Evolutionary conservation across 2,888 invertebrate species (phyloP).

Genomic region (Acanthosepion lycidas): DNA sequence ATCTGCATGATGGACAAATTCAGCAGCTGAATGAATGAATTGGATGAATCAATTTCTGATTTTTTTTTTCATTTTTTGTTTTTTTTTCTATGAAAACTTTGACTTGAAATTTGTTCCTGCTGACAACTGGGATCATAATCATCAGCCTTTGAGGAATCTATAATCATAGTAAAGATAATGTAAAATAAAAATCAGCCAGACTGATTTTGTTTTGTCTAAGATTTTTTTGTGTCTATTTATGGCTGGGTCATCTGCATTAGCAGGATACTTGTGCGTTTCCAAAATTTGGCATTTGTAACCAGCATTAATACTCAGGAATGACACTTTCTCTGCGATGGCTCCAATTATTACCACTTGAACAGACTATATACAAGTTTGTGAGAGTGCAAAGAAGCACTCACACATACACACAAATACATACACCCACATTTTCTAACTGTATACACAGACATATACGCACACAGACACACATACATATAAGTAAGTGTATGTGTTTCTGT

Average conservation of each 20-base stretch:
- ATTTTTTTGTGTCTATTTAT: background rate
- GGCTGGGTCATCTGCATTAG: slow-evolving; percentile 1
- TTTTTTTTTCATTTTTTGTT: background rate
- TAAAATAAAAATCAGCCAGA: background rate
- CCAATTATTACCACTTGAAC: background rate
- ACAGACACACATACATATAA: background rate
- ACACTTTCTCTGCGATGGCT: slow-evolving; percentile 33
- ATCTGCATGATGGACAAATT: background rate
- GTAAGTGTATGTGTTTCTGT: background rate
- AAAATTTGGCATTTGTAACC: slow-evolving; percentile 33
- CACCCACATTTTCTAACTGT: background rate
- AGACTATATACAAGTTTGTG: slow-evolving; percentile 1
- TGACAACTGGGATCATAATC: background rate
- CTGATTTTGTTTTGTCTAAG: background rate
- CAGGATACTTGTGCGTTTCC: slow-evolving; percentile 20
- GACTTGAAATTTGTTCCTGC: background rate
- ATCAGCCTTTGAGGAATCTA: background rate
- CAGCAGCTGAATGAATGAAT: background rate
- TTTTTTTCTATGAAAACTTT: background rate
- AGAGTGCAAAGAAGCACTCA: background rate
- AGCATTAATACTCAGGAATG: background rate
- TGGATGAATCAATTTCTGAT: background rate
- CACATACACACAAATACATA: background rate
- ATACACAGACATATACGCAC: slow-evolving; percentile 13
- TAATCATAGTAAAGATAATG: background rate